Conservation (phyloP, 2,888 invertebrate genomes). For the Andrena camellia region DNA sequence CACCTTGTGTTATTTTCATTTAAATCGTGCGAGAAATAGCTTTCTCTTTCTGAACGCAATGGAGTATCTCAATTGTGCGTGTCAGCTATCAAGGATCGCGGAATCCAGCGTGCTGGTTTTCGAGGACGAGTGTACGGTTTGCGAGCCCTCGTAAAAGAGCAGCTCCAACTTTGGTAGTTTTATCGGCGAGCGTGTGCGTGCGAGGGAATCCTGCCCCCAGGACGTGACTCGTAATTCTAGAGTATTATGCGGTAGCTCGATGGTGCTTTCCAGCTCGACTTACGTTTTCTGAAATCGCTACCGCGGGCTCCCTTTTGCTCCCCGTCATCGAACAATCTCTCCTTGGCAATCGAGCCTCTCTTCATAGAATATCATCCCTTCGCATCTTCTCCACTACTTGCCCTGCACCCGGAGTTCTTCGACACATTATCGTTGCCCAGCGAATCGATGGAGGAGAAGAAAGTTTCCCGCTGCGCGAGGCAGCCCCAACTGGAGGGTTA, state of each 20-base stretch:
- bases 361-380: conserved; percentile 2
- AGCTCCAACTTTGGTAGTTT: no score
- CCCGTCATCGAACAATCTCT: not conserved
- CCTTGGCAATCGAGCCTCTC: conserved; percentile 21
- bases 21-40: conserved; percentile 14
- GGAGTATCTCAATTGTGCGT: not conserved
- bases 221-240: conserved; percentile 78
- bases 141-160: no score
- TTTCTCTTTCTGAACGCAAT: not conserved
- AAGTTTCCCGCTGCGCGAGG: not conserved
- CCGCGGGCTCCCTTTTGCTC: conserved; percentile 18
- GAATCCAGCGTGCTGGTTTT: no score
- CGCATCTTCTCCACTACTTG: not conserved
- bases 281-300: conserved; percentile 51
- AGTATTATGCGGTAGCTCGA: conserved; percentile 76
- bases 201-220: conserved; percentile 69
- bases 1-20: conserved; percentile 38
- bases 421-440: no score
- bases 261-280: conserved; percentile 47
- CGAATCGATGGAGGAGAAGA: not conserved
- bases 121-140: no score
- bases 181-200: conserved; percentile 32
- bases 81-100: no score
- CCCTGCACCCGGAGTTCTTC: no score
- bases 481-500: conserved; percentile 11